Evolutionary conservation across 1,140 invertebrate species (phyloP), one percentile per base, ranked within the genome.

Genomic region (Leptestheria dahalacensis): DNA sequence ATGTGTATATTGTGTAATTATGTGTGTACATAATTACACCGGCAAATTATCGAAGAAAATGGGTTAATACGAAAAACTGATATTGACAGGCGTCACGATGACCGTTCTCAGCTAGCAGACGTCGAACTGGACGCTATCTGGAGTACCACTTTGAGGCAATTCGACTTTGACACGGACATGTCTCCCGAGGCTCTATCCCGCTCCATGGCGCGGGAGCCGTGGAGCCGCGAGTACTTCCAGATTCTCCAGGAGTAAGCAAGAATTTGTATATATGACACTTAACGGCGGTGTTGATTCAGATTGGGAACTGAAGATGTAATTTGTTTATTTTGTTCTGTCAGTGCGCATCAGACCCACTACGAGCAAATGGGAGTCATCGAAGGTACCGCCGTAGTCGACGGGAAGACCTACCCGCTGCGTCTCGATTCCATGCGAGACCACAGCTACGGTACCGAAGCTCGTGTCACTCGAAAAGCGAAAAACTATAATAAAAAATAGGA

Each of bases 371-470:
- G 82, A 12, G 70, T 66, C 54, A 63, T 82, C 3, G 67, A 68
- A 53, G 79, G 78, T 4, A 72, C 65, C 2, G 73, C 77, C 3
- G 68, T 66, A 48, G 72, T 83, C 28, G 73, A 80, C 63, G 76
- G 71, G 2, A 70, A 70, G 60, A 62, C 66, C 26, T 73, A 77
- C 61, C 57, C 69, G 11, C 60, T 81, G 2, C 66, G 73, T 26
- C 68, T 79, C 62, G 73, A 77, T 18, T 74, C 73, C 21, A 71
- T 80, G 23, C 71, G 81, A 65, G 82, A 85, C 69, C 82, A 85
- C 67, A 83, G 80, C 64, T 85, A 80, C 70, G 82, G 82, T 83
- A 70, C n/a, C n/a, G n/a, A n/a, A n/a, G n/a, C n/a, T n/a, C n/a
- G n/a, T n/a, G n/a, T n/a, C n/a, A n/a, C n/a, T n/a, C n/a, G n/a